Evolutionary conservation across 2,888 invertebrate genomes (phyloP), one percentile per base, ranked within the genome.

Genomic region (Salpingus planirostris): DNA sequence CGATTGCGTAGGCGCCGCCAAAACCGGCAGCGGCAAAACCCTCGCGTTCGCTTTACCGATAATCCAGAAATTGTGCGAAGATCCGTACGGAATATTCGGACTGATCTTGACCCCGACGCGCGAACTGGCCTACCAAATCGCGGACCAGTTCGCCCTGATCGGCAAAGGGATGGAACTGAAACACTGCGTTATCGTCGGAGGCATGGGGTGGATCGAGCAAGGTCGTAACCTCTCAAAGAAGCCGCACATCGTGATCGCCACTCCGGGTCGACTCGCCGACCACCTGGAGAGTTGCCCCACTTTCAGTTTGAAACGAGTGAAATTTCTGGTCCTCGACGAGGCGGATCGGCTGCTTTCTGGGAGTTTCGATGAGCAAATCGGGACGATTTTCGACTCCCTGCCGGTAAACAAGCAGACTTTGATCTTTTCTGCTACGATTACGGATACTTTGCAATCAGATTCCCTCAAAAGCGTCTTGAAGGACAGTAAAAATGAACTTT

Each of bases 11-110:
- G 97, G 93, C 5, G 92, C 92, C 49, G 93, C 96, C 0, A 93
- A 96, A 64, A 98, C 97, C 5, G 97, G 97, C 8, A 95, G 93
- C 33, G 97, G 97, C 2, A 98, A 98, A 70, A 98, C 98, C 1
- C 78, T 97, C 54, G 93, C 97, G 0, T 98, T 98, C 72, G 95
- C 92, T 0, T 62, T 97, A 31, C 96, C 96, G 0, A 90, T 97
- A 51, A 62, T 97, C 25, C 91, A 96, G 60, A 79, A 81, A 57
- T 68, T 97, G 14, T 86, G 87, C 36, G 85, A 91, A 57, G 96
- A 98, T 64, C 96, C 96, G 0, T 92, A 86, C 62, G 95, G 95
- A 32, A 91, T 97, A 59, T 98, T 85, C 72, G 93, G 95, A 2
- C 69, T 98, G 14, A 70, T 98, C 12, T 67, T 98, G 7, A 96